Evolutionary conservation across 2,888 invertebrate genomes (phyloP), one percentile per base, ranked within the genome.

Genomic region (Cheilosia vulpina): DNA sequence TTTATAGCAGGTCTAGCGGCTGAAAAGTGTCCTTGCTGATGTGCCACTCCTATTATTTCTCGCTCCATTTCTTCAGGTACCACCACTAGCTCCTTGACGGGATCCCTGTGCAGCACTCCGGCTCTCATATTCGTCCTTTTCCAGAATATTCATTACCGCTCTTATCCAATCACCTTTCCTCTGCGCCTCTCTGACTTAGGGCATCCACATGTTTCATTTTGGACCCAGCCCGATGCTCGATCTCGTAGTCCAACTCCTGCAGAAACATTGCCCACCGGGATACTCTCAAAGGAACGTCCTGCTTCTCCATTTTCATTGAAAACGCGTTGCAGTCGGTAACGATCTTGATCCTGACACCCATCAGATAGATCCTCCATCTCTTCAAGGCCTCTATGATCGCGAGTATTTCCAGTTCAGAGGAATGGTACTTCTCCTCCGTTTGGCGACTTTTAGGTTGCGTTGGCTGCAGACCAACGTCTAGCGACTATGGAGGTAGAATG

Each of bases 11-110:
- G 31, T 31, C 31, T 9, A 9, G 2, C 9, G 7, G n/a, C 34
- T 27, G 55, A n/a, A 17, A 31, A 57, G 11, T 91, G 91, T 24
- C 91, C 90, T n/a, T 85, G 87, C 55, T 89, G 90, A 85, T 92
- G 91, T 0, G 87, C 87, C 31, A 63, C 88, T 57, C 85, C 85
- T 7, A 92, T 91, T 4, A 92, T 88, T 62, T 91, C 89, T 11
- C n/a, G 19, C 0, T 50, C 69, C 89, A 92, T 89, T 3, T n/a
- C 27, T 34, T 84, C 89, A 0, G 92, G 91, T 19, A 91, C 88
- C 0, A 90, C 89, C 6, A 90, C 73, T 2, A 89, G 7, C 0
- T 73, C 43, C 45, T 63, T 45, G 13, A 41, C 15, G 4, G 47
- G 50, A 38, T 71, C 38, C 6, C 58, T 71, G n/a, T 17, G 47